Base-by-base conservation (phyloP, 2,888 invertebrate genomes). In the Mesochorus sp. region DNA sequence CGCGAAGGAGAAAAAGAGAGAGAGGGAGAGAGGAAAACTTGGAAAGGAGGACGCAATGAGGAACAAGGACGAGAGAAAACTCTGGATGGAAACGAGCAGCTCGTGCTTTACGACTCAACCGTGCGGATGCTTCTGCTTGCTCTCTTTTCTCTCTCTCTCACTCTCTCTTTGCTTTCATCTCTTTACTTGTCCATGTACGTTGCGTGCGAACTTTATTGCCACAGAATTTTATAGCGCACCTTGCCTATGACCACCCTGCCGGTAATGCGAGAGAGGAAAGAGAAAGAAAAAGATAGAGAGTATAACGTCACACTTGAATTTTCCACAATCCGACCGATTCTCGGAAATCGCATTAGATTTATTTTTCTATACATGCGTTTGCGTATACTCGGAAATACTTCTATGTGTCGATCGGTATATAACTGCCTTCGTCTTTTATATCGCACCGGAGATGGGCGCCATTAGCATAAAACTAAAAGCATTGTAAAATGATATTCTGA, bases 21-120 rank as follows among this genome's bases (percentile, higher is more conserved):
- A 17, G 31, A 21, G 28, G 21, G 62, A n/a, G 4, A 1, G 47
- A 37, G 55, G 73, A 55, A 57, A 67, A 68, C 6, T 70, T 42
- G 17, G 64, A 51, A 37, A 42, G 37, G 57, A 49, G 49, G 8
- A 53, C 42, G 49, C n/a, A 49, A 10, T 14, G 57, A 37, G 42
- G 26, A 62, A 17, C 5, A 47, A 21, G 34, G 8, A 57, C 53
- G 61, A 67, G 57, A 51, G 61, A 66, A 24, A 24, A 44, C 28
- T 49, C 10, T 21, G 70, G 47, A 71, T 72, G 77, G 55, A 70
- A 34, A 19, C 21, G 39, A 72, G 47, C 61, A 61, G 57, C 64
- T 64, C 67, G 64, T 78, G 79, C 81, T 82, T 82, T 82, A 82
- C 81, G 82, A 82, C 78, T 78, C 59, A 66, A 70, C 78, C 70